Base-by-base conservation (phyloP, 2,888 invertebrate species). In the Parascotia fuliginaria region DNA sequence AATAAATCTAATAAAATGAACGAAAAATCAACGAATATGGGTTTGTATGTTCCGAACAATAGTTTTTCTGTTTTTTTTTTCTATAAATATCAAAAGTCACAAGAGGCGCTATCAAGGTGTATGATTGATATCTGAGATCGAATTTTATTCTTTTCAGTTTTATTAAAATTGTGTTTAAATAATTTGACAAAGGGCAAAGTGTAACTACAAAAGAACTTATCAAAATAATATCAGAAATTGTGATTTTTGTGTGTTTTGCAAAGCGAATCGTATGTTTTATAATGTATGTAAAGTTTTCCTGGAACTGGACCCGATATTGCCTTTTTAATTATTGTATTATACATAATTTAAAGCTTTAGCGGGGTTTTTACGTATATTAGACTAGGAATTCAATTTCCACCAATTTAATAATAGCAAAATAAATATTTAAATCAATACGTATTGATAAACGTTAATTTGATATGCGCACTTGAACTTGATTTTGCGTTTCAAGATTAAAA, bases 51-150 rank as follows among this genome's bases (percentile, higher is more conserved):
- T 31, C 31, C 7, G 12, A 42, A 57, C 22, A 43, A 49, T 36
- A 59, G 28, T 44, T 61, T 54, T 58, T 52, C 47, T 52, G 50
- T 50, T 2, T 36, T 39, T 48, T 49, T 19, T 36, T 6, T 42
- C 2, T 19, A 28, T 40, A 49, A 65, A 65, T 15, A 51, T 38
- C 50, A 66, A 48, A 55, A 48, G 58, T 66, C 46, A 46, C 31
- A 42, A 36, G 67, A 58, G 66, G 62, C 58, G 37, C 52, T 50
- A 42, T 42, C 7, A 36, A 64, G 55, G 64, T 48, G 47, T 44
- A 40, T 65, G 47, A 66, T 55, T 53, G 48, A 58, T 62, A 45
- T 53, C 37, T 24, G 13, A 34, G n/a, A 49, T 36, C 32, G 22
- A 32, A 49, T 57, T 50, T 43, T 42, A 5, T 44, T 3, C 24